Base-by-base conservation (phyloP, 1,140 invertebrate genomes). In the Steinernema feltiae region DNA sequence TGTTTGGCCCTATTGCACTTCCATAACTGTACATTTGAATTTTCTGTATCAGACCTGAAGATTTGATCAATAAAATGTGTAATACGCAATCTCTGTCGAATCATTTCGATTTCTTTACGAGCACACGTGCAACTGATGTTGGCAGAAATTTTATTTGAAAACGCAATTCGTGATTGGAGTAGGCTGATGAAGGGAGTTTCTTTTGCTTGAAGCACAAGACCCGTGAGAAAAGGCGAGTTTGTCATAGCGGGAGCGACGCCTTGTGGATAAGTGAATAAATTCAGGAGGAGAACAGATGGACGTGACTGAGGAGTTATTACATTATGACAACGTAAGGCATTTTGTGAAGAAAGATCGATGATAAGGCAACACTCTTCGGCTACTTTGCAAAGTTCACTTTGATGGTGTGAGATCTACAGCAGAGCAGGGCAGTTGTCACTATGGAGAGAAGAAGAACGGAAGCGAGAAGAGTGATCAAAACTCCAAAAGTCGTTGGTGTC, bases 351-450 rank as follows among this genome's bases (percentile, higher is more conserved):
- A n/a, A n/a, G n/a, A n/a, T n/a, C n/a, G n/a, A n/a, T n/a, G n/a
- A n/a, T n/a, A n/a, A n/a, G n/a, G 41, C 41, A 46, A n/a, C 41
- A n/a, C 7, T 48, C 69, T 75, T 7, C 7, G 35, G 18, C 18
- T 27, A 76, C 17, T 53, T 32, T 3, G 77, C 70, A 41, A 78
- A 71, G 63, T 78, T 78, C 17, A 75, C 74, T 48, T 77, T 78
- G 30, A 79, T 75, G 1, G 78, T 80, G 15, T 76, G 69, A 21
- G 79, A 76, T 71, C 79, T 63, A 30, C 70, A 78, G 69, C 78
- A 80, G 41, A 80, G 72, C 35, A 80, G 63, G 30, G 71, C 79
- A 15, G 75, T 70, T 0, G 79, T 72, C 30, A 80, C 76, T 27
- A 69, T 41, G 32, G 79, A 79, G n/a, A 80, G 74, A 21, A 80